These are phyloP conservation scores for Bradypodion pumilum DNA, from an alignment of 2,797 vertebrate species.

Conservation along the genomic window DNA sequence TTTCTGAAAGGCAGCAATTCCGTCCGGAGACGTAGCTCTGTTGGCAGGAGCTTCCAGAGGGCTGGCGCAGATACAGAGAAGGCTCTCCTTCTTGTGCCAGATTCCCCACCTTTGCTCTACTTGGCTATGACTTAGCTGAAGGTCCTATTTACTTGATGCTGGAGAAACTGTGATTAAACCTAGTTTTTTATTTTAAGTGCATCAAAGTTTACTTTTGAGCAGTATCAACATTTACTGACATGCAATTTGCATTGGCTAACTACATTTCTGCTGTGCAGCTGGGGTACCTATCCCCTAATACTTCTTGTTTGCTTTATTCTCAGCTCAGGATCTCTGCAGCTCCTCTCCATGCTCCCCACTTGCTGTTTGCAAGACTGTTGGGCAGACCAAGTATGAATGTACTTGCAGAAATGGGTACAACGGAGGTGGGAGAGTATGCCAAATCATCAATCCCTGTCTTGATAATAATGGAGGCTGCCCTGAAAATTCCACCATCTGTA, in stretches of 20 bases:
- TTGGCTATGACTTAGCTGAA: background rate
- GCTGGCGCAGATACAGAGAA: no score
- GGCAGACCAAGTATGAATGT: constrained; percentile 75
- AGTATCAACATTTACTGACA: background rate
- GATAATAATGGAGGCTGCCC: constrained; percentile 86
- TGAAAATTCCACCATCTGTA: constrained; percentile 81
- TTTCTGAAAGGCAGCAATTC: no score
- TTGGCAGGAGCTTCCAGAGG: no score
- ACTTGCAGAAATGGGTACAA: constrained; percentile 82
- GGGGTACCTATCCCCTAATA: background rate
- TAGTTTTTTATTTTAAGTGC: background rate
- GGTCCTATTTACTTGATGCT: background rate
- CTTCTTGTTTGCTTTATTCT: constrained; percentile 17
- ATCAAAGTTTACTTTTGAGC: background rate
- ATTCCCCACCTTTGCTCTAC: background rate
- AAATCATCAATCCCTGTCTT: constrained; percentile 84
- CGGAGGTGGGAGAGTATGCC: constrained; percentile 86
- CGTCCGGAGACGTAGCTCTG: no score
- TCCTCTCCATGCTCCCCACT: constrained; percentile 69
- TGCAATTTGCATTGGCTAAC: background rate
- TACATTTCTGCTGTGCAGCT: background rate
- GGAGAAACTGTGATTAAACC: background rate
- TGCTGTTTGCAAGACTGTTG: constrained; percentile 78
- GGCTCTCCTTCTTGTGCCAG: no score
- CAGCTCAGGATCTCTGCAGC: constrained; percentile 73